Conservation (phyloP, 2,888 invertebrate species). For the Dendrolimus houi region DNA sequence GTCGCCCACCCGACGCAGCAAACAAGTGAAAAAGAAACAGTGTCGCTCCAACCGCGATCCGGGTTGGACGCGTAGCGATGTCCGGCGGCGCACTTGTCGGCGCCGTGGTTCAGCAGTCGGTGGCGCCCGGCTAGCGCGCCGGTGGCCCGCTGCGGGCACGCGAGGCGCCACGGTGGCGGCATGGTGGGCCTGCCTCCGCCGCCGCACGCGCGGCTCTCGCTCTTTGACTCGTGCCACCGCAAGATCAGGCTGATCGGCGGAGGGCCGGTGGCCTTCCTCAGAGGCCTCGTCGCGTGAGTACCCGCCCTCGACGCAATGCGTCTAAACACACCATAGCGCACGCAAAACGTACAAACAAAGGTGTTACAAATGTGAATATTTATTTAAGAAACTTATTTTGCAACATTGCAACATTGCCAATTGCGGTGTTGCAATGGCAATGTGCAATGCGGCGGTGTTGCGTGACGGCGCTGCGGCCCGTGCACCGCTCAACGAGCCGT, state of each 20-base stretch:
- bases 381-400: no score
- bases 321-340: no score
- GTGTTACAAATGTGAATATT: no score
- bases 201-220: conserved; percentile 76
- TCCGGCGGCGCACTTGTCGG: conserved; percentile 76
- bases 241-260: conserved; percentile 83
- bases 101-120: conserved; percentile 66
- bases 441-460: no score
- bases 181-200: conserved; percentile 54
- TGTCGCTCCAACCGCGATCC: conserved; percentile 63
- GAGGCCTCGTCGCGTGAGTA: conserved; percentile 84
- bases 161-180: conserved; percentile 46
- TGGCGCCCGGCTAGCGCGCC: conserved; percentile 37
- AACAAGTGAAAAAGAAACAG: conserved; percentile 25
- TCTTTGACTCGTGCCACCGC: conserved; percentile 84
- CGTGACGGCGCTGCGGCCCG: no score
- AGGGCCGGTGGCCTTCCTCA: conserved; percentile 79
- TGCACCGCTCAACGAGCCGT: no score
- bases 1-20: conserved; percentile 29
- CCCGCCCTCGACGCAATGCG: background rate
- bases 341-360: no score
- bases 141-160: conserved; percentile 31
- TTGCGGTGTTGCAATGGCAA: no score
- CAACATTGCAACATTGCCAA: no score
- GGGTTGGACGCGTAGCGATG: conserved; percentile 64